Base-by-base conservation (phyloP, 2,888 invertebrate species). In the Nomada fucata region DNA sequence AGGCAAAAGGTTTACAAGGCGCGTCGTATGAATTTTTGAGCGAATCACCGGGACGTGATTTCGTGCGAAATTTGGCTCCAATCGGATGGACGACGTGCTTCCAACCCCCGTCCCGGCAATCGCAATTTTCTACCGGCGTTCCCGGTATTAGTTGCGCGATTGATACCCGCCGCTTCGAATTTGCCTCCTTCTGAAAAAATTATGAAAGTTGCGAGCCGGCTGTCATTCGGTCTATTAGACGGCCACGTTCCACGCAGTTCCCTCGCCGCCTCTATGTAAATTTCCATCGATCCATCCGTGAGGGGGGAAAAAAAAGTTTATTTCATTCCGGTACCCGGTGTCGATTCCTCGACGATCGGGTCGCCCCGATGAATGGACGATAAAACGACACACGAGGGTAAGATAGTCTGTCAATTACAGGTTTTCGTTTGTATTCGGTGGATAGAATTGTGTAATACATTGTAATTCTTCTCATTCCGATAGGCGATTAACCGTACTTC, bases 51-150 rank as follows among this genome's bases (percentile, higher is more conserved):
- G 83, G 83, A 87, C 84, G 87, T 80, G 89, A 89, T 89, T 88
- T 86, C 82, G 86, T 88, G 88, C 87, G 86, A 88, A 89, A 89
- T 89, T 88, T 88, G 83, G 74, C 86, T 82, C 80, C 87, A 87
- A 87, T 87, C 86, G 86, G 55, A 78, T 83, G 89, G 50, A 86
- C 83, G 83, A 80, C 80, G 80, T 63, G 86, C 75, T 74, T 47
- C 72, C 85, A 74, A 82, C 82, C 76, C 71, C 74, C 29, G 2
- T 42, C 10, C 4, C 29, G 9, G 13, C 26, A 71, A 64, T 82
- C 47, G 84, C 81, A 82, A 88, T 88, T 88, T 88, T 87, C 87
- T 79, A 75, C 84, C 79, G 76, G 64, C 82, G 74, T 79, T 73
- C 42, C 76, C 47, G 76, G 80, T 79, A 83, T 88, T 88, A 88